phyloP scores from a whole-genome alignment of 2,888 invertebrate species.

The Gastrophysa polygoni region DNA sequence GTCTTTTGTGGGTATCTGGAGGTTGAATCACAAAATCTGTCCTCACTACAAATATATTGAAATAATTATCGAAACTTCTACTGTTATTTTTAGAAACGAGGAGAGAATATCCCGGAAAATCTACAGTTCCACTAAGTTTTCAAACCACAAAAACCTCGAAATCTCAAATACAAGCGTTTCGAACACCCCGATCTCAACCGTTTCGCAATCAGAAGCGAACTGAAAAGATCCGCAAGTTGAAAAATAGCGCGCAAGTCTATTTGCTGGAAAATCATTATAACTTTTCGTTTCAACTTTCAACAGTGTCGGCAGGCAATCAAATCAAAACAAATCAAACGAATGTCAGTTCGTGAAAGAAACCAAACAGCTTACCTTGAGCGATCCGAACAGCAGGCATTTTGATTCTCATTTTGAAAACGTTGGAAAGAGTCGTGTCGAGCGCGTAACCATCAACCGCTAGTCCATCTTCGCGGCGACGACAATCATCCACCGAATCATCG shows the following conservation, averaged over 20 bases:
- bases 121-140: no score
- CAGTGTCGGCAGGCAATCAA: no score
- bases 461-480: constrained; percentile 29
- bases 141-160: no score
- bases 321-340: no score
- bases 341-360: background rate
- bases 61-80: no score
- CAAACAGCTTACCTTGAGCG: constrained; percentile 82
- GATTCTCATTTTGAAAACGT: constrained; percentile 85
- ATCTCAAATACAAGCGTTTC: background rate
- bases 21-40: no score
- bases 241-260: constrained; percentile 52
- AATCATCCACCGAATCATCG: constrained; percentile 29
- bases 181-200: constrained; percentile 11
- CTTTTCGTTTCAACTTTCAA: no score
- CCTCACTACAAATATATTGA: no score
- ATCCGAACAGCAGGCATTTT: constrained; percentile 97
- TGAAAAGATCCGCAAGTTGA: constrained; percentile 47
- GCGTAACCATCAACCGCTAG: constrained; percentile 22
- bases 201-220: constrained; percentile 30
- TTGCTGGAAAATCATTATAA: constrained; percentile 57
- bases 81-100: no score
- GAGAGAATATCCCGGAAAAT: no score
- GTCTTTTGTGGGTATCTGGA: no score
- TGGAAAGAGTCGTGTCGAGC: constrained; percentile 25